phyloP scores from a whole-genome alignment of 2,797 vertebrate genomes.

The Labroides dimidiatus region DNA sequence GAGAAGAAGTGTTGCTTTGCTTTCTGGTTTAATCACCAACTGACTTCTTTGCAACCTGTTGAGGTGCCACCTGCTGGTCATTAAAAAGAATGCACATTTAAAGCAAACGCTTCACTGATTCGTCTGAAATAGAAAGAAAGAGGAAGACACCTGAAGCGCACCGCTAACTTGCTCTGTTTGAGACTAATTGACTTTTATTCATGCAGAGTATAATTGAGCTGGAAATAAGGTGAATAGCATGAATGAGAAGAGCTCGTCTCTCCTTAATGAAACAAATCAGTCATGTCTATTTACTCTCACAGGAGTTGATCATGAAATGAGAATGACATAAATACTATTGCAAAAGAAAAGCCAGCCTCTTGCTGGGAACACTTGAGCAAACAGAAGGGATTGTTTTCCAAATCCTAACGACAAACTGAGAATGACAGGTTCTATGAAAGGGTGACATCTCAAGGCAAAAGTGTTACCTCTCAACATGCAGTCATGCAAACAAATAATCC shows the following conservation, averaged over 20 bases:
- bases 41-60: not conserved
- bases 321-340: conserved; percentile 45
- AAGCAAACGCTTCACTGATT: not conserved
- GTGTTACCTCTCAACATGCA: conserved; percentile 76
- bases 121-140: not conserved
- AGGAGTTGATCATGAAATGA: conserved; percentile 53
- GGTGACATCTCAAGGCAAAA: conserved; percentile 81
- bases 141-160: not conserved
- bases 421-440: conserved; percentile 47
- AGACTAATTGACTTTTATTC: conserved; percentile 17
- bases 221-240: conserved; percentile 33
- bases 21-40: not conserved
- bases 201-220: conserved; percentile 7
- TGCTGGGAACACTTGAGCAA: conserved; percentile 42
- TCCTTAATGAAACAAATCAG: conserved; percentile 38
- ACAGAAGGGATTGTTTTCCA: conserved; percentile 41
- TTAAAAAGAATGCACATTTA: not conserved
- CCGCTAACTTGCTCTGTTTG: not conserved
- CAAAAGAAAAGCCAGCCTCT: conserved; percentile 43
- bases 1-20: not conserved
- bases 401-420: conserved; percentile 41
- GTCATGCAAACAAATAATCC: conserved; percentile 68
- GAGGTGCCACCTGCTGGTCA: not conserved
- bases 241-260: conserved; percentile 29
- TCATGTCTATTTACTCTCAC: conserved; percentile 27